Percentiles rank a stretch among this genome's conserved stretches.
phyloP scores from a whole-genome alignment of 1,140 invertebrate species.

The Drosophila hydei region DNA sequence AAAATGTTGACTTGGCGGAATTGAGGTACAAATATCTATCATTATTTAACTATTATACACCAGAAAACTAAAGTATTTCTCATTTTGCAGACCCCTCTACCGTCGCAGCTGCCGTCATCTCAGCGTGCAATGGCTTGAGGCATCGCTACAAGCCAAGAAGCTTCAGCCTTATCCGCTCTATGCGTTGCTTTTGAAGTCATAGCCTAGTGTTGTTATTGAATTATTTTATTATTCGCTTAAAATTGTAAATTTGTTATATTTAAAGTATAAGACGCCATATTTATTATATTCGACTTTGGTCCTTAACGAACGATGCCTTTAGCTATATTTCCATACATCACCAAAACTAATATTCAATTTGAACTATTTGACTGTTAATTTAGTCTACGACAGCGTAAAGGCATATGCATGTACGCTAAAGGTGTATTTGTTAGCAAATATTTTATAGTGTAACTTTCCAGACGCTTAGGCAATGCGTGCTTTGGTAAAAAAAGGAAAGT shows the following conservation, averaged over 20 bases:
- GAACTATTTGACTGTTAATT: too few relatives aligned
- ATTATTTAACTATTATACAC: neutral
- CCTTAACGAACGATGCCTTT: too few relatives aligned
- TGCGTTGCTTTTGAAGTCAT: conserved; percentile 47
- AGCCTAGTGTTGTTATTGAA: neutral
- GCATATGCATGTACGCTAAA: too few relatives aligned
- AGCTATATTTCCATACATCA: too few relatives aligned
- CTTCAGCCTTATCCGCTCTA: conserved; percentile 58
- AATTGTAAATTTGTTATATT: neutral
- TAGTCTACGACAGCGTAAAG: too few relatives aligned
- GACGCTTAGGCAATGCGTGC: neutral
- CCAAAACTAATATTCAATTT: too few relatives aligned
- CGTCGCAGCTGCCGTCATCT: conserved; percentile 60
- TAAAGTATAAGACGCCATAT: neutral
- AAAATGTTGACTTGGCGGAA: conserved; percentile 19
- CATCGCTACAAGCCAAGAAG: conserved; percentile 39
- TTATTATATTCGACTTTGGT: neutral
- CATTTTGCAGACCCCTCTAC: conserved; percentile 50
- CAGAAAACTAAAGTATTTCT: neutral
- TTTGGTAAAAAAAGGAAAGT: neutral
- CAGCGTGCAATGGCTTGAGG: conserved; percentile 51
- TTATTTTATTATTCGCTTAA: neutral
- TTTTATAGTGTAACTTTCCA: too few relatives aligned
- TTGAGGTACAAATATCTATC: conserved; percentile 41
- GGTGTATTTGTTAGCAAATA: too few relatives aligned